Evolutionary conservation across 2,888 invertebrate genomes (phyloP).

Genomic region (Epiperipatus broadwayi): DNA sequence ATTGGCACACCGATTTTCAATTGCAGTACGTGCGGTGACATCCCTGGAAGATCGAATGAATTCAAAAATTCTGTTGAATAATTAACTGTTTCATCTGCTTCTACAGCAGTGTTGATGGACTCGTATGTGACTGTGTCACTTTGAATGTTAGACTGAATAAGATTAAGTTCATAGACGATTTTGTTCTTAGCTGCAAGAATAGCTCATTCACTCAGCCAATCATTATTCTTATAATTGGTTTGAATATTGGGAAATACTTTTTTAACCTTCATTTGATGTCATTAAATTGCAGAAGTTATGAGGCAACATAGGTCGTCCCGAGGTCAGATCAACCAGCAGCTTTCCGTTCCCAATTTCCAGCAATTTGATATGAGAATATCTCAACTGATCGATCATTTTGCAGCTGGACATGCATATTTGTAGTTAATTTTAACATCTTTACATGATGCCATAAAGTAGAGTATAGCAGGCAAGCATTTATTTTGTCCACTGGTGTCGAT

Average conservation of each 20-base stretch:
- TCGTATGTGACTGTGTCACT: too few species aligned
- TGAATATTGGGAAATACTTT: conserved; percentile 13
- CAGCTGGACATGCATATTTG: conserved; percentile 15
- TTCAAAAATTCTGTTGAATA: too few species aligned
- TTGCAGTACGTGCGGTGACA: conserved; percentile 18
- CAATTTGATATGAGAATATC: conserved; percentile 14
- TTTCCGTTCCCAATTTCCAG: conserved; percentile 15
- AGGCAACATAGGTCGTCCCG: conserved; percentile 9
- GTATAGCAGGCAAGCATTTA: conserved; percentile 20
- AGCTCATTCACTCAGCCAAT: conserved; percentile 17
- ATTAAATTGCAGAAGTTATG: conserved; percentile 11
- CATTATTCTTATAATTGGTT: conserved; percentile 14
- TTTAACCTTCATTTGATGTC: conserved; percentile 10
- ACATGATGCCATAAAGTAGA: conserved; percentile 18
- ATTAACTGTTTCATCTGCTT: too few species aligned
- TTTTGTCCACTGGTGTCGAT: conserved; percentile 17
- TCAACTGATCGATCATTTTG: conserved; percentile 10
- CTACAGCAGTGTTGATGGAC: too few species aligned
- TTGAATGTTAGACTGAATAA: too few species aligned
- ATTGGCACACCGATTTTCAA: conserved; percentile 19
- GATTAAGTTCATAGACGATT: too few species aligned
- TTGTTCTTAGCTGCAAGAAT: conserved; percentile 18
- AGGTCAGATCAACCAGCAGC: conserved; percentile 9
- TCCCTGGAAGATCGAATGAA: conserved; percentile 17
- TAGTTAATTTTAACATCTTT: conserved; percentile 13